Evolutionary conservation across 2,797 vertebrate genomes (phyloP).

Genomic region (Sebastes kiyomatsui): DNA sequence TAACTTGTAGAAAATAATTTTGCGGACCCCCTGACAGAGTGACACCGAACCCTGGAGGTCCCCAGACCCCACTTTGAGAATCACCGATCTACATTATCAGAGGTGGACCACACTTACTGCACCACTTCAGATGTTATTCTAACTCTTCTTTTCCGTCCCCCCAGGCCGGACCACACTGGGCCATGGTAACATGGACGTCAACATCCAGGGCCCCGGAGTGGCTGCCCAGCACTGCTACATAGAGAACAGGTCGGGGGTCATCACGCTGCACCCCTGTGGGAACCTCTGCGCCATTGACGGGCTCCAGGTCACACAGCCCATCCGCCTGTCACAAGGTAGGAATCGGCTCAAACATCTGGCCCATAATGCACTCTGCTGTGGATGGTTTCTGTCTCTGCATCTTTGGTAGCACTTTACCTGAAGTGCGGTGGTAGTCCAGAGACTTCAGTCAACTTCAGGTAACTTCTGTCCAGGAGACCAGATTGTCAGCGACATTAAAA

Average conservation of each 20-base stretch:
- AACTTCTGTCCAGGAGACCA: too few species aligned
- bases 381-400: too few species aligned
- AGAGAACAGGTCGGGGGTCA: slow-evolving; percentile 85
- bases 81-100: not conserved
- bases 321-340: slow-evolving; percentile 92
- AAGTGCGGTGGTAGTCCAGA: too few species aligned
- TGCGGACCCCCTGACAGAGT: too few species aligned
- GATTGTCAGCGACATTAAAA: not conserved
- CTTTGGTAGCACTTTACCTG: too few species aligned
- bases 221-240: slow-evolving; percentile 93
- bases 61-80: too few species aligned
- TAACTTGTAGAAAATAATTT: too few species aligned
- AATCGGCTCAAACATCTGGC: not conserved
- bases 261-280: slow-evolving; percentile 91
- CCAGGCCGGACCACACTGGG: slow-evolving; percentile 90
- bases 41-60: too few species aligned
- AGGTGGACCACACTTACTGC: not conserved
- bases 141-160: too few species aligned
- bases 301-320: slow-evolving; percentile 81
- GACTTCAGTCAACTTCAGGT: too few species aligned
- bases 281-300: slow-evolving; percentile 90
- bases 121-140: not conserved
- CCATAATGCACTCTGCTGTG: not conserved
- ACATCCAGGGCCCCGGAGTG: slow-evolving; percentile 89
- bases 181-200: slow-evolving; percentile 85